These are phyloP conservation scores for Macroglossus sobrinus DNA, from an alignment of 2,113 vertebrate species.

Conservation along the genomic window DNA sequence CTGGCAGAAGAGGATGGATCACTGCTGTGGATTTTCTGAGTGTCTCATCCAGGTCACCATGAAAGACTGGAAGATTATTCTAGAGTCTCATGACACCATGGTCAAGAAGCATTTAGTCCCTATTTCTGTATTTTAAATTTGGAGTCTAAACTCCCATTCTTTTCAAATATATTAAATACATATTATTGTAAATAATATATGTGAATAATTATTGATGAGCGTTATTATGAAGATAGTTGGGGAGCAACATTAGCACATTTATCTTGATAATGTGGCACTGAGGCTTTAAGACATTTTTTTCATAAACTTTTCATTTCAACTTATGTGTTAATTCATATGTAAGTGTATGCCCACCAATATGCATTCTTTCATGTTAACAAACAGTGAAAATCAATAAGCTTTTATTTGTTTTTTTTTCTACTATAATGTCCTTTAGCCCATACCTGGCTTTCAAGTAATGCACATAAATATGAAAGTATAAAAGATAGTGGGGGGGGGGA, in stretches of 20 bases:
- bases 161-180: not conserved
- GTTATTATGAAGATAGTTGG: not conserved
- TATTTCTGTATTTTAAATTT: not conserved
- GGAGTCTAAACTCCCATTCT: not conserved
- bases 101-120: not conserved
- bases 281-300: not conserved
- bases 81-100: not conserved
- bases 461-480: not conserved
- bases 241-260: not conserved
- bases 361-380: not conserved
- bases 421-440: not conserved
- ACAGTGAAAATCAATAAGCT: not conserved
- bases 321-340: not conserved
- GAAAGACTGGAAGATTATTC: slow-evolving; percentile 23
- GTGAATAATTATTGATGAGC: not conserved
- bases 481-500: not conserved
- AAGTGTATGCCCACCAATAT: not conserved
- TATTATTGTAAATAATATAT: not conserved
- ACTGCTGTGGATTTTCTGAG: not conserved
- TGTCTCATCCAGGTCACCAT: not conserved
- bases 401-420: not conserved
- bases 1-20: slow-evolving; percentile 45
- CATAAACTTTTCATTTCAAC: not conserved
- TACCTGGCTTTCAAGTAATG: not conserved
- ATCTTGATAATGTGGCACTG: not conserved